Conservation (phyloP, 2,888 invertebrate species). For the Metallyticus violacea region DNA sequence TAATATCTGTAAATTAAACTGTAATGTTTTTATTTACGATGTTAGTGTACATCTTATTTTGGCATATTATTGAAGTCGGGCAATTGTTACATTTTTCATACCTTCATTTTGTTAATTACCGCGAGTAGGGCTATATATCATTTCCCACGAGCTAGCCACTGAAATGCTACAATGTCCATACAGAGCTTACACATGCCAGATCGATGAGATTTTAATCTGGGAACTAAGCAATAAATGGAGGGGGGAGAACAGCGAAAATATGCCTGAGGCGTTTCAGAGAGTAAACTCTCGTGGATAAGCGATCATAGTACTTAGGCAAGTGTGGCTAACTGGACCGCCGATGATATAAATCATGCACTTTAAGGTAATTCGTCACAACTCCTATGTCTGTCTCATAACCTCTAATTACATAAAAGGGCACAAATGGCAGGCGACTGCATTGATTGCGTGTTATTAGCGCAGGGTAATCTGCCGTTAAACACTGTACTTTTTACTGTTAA, state of each 20-base stretch:
- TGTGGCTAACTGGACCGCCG: neutral
- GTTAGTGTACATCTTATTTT: neutral
- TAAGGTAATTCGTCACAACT: neutral
- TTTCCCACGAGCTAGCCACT: neutral
- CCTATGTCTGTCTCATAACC: neutral
- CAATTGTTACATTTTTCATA: neutral
- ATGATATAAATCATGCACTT: neutral
- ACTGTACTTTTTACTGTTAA: neutral
- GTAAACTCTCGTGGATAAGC: neutral
- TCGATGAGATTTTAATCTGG: neutral
- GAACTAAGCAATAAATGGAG: neutral
- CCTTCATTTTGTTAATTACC: neutral
- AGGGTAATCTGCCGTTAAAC: neutral
- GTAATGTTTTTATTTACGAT: neutral
- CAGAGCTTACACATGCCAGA: neutral
- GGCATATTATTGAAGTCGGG: neutral
- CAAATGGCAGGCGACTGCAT: neutral
- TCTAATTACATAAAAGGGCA: neutral
- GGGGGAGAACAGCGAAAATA: no score
- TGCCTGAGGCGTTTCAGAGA: neutral
- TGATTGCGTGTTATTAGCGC: neutral
- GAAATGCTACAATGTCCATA: neutral
- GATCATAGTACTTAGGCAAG: neutral
- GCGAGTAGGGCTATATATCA: neutral
- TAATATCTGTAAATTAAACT: neutral